Conservation (phyloP, 2,797 vertebrate genomes). For the Neosalanx taihuensis region DNA sequence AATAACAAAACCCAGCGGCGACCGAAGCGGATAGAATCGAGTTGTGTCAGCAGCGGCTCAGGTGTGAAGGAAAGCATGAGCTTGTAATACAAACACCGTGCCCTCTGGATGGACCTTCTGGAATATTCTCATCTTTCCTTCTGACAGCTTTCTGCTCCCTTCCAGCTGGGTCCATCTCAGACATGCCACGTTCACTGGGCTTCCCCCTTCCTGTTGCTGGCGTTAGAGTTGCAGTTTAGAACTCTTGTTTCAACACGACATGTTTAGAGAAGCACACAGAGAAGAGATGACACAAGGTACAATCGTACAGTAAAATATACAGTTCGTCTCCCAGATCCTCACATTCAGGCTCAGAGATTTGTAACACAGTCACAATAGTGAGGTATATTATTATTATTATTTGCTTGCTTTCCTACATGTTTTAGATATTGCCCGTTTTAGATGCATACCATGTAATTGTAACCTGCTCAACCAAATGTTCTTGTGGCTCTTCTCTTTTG, state of each 20-base stretch:
- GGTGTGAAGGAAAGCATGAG: constrained; percentile 39
- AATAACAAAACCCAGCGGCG: constrained; percentile 21
- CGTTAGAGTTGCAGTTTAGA: background rate
- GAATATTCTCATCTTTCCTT: constrained; percentile 29
- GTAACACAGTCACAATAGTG: too few species aligned
- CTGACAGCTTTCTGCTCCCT: constrained; percentile 25
- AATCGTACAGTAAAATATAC: background rate
- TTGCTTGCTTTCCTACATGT: too few species aligned
- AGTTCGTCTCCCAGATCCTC: background rate
- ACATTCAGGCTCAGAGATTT: background rate
- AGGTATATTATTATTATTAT: too few species aligned
- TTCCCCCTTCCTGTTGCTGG: background rate
- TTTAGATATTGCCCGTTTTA: too few species aligned
- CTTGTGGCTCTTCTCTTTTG: too few species aligned
- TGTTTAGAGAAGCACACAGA: background rate
- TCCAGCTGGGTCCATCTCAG: constrained; percentile 35
- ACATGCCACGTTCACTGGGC: constrained; percentile 16
- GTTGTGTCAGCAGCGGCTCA: constrained; percentile 38
- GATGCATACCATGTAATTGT: too few species aligned
- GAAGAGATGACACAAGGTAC: background rate
- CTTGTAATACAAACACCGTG: constrained; percentile 36
- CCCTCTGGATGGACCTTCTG: constrained; percentile 37
- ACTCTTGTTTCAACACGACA: background rate
- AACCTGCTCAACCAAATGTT: too few species aligned
- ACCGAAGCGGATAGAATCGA: constrained; percentile 32